Evolutionary conservation across 2,113 vertebrate species (phyloP).

Genomic region (Apistogramma diplotaenia): DNA sequence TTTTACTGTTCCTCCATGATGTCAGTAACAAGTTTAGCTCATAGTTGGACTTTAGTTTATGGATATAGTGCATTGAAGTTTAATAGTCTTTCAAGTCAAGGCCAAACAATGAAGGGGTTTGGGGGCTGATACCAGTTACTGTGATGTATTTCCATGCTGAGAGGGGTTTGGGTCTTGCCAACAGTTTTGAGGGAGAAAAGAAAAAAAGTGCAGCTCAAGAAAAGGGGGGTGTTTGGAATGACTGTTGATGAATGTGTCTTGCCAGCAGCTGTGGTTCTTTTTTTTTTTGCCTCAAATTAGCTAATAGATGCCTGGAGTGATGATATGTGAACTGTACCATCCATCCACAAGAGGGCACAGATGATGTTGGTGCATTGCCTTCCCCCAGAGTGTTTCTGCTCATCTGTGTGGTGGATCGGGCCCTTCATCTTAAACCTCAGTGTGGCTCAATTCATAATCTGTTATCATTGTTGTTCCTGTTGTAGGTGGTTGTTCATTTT

Average conservation of each 20-base stretch:
- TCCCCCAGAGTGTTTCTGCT: slow-evolving; percentile 6
- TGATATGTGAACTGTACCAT: slow-evolving; percentile 56
- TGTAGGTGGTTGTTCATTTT: background rate
- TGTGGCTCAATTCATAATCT: background rate
- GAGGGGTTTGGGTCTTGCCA: slow-evolving; percentile 25
- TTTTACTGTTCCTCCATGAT: slow-evolving; percentile 50
- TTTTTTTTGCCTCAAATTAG: slow-evolving; percentile 11
- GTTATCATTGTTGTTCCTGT: background rate
- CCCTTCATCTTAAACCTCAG: background rate
- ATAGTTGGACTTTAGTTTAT: slow-evolving; percentile 51
- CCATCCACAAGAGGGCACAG: slow-evolving; percentile 79
- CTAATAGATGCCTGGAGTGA: background rate
- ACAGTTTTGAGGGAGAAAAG: slow-evolving; percentile 22
- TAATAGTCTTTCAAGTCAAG: slow-evolving; percentile 46
- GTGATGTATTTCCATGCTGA: slow-evolving; percentile 54
- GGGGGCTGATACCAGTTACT: slow-evolving; percentile 46
- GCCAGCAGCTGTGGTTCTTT: slow-evolving; percentile 24
- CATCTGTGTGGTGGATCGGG: slow-evolving; percentile 20
- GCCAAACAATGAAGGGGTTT: slow-evolving; percentile 57
- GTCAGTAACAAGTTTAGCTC: slow-evolving; percentile 49
- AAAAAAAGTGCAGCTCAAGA: background rate
- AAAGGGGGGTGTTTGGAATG: background rate
- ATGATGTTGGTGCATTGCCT: slow-evolving; percentile 40
- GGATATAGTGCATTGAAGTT: slow-evolving; percentile 23
- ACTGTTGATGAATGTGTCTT: slow-evolving; percentile 8